Base-by-base conservation (phyloP, 2,888 invertebrate species). In the Dysmachus trigonus region DNA sequence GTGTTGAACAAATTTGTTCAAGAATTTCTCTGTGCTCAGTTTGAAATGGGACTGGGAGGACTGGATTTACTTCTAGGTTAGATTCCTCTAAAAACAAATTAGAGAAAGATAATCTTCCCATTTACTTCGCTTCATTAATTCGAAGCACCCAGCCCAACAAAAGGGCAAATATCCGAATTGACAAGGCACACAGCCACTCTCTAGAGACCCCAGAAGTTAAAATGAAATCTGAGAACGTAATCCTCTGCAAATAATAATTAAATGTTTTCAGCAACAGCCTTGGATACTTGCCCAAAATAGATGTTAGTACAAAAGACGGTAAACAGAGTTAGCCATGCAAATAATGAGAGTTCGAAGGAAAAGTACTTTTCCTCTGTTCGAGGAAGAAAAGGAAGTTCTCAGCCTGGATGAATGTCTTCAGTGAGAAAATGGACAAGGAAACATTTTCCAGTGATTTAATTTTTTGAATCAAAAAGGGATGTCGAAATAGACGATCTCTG, bases 391-490 rank as follows among this genome's bases (percentile, higher is more conserved):
- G 76, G 76, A 35, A 76, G 38, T 38, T 30, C 27, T 51, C 27
- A 79, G 27, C 27, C 79, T 30, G 79, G 79, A 79, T 47, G 27
- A 47, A 79, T 31, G 51, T 79, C 51, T 31, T 31, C 47, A 79
- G 51, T 35, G 51, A 47, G 47, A 31, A 79, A 79, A 79, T 47
- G 51, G 31, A 51, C 79, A 79, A 79, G 38, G 76, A 79, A 79
- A 47, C 33, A 79, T 79, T 79, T 79, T 79, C 79, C 79, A 79
- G 79, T 79, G 51, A 79, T 79, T 79, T 18, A 53, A 35, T 79
- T 79, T 79, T 47, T 2, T 51, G 79, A 79, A 79, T 79, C 15
- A 51, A 79, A 41, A 79, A 51, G 30, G 22, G 33, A 79, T 31
- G 76, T 76, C 38, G 76, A 76, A 47, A 79, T 79, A 31, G 51